A percentile compares a stretch with the other conserved stretches of the same genome.
phyloP scores from a whole-genome alignment of 64 coral and sea anemone genomes.

The Porites australiensis region DNA sequence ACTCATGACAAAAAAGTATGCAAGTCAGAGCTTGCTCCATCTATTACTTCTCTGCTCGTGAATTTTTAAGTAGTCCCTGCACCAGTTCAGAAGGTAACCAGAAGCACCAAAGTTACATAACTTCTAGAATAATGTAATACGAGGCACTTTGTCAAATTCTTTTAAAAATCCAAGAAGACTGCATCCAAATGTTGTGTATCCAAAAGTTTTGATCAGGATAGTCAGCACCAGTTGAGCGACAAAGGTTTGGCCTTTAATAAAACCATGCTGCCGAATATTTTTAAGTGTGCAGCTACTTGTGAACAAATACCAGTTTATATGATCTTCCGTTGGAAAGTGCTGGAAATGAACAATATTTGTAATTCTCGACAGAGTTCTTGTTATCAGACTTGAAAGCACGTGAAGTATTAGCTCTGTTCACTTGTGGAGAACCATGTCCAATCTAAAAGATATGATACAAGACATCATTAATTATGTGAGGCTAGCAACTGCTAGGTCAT shows the following conservation, averaged over 20 bases:
- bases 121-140: no score
- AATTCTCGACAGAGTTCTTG: constrained; percentile 23
- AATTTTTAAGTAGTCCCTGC: neutral
- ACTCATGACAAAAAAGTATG: no score
- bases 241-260: constrained; percentile 6
- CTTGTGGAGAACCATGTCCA: constrained; percentile 2
- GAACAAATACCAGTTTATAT: constrained; percentile 18
- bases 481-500: no score
- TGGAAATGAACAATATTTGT: constrained; percentile 9
- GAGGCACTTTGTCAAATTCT: no score
- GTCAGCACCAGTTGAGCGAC: constrained; percentile 18
- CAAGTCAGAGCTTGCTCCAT: neutral
- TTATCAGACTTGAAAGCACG: constrained; percentile 35
- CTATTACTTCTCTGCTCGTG: neutral
- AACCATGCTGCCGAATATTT: neutral
- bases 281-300: constrained; percentile 13
- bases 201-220: neutral
- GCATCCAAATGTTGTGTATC: neutral
- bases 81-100: neutral
- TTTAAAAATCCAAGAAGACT: no score
- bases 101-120: no score
- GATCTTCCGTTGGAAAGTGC: constrained; percentile 26
- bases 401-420: constrained; percentile 23
- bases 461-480: no score
- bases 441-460: constrained; percentile 37